A percentile compares a stretch with the other conserved stretches of the same genome.
Evolutionary conservation across 2,888 invertebrate genomes (phyloP).

Genomic region (Seladonia tumulorum): DNA sequence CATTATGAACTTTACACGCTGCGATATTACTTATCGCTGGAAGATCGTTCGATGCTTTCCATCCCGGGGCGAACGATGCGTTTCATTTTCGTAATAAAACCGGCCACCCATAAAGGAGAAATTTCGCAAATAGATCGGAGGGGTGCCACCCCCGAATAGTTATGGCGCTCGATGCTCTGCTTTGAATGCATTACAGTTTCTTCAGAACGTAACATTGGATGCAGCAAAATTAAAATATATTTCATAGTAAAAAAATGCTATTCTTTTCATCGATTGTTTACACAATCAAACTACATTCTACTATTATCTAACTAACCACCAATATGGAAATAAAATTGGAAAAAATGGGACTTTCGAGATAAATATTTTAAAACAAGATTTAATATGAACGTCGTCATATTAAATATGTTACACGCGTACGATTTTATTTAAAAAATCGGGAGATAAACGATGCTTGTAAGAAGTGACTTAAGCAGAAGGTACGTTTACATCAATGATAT

Average conservation of each 20-base stretch:
- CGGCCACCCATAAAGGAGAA: not conserved
- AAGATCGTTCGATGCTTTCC: constrained; percentile 26
- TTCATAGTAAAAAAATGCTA: not conserved
- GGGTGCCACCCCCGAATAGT: not conserved
- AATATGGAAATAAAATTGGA: not conserved
- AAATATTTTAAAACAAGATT: not conserved
- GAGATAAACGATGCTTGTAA: not conserved
- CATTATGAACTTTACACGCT: constrained; percentile 47
- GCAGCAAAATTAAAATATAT: not conserved
- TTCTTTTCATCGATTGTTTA: not conserved
- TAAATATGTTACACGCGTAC: not conserved
- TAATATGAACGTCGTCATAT: not conserved
- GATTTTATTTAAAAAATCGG: not conserved
- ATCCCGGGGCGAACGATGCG: not conserved
- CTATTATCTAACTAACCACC: not conserved
- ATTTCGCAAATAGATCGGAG: not conserved
- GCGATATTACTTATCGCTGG: constrained; percentile 38
- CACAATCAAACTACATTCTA: too few species aligned
- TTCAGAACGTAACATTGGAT: not conserved
- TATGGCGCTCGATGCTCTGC: not conserved
- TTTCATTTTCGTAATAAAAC: constrained; percentile 18
- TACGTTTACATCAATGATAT: too few species aligned
- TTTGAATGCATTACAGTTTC: not conserved
- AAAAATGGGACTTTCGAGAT: not conserved
- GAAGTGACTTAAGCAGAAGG: too few species aligned